These are phyloP conservation scores for Aspidapion aeneum DNA, from an alignment of 2,888 invertebrate genomes.

Conservation along the genomic window DNA sequence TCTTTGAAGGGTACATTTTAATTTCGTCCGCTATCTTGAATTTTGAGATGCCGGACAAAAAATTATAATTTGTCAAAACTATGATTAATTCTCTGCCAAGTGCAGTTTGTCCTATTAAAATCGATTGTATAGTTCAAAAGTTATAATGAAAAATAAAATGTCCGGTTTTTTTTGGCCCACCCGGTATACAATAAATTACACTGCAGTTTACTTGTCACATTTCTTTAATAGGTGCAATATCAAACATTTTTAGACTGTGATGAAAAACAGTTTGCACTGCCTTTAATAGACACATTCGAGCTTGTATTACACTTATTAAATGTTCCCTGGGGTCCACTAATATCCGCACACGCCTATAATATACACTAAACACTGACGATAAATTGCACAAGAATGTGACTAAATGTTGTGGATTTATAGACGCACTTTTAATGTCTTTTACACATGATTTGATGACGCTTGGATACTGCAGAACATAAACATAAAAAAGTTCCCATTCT, in stretches of 20 bases:
- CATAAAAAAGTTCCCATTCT: slow-evolving; percentile 72
- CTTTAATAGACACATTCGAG: slow-evolving; percentile 66
- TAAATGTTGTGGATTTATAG: slow-evolving; percentile 61
- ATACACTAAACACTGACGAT: slow-evolving; percentile 66
- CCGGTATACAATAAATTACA: too few relatives aligned
- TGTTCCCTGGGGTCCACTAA: slow-evolving; percentile 65
- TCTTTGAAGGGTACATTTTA: too few relatives aligned
- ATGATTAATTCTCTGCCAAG: too few relatives aligned
- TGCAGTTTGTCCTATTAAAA: too few relatives aligned
- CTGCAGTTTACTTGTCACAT: slow-evolving; percentile 56
- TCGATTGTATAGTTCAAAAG: too few relatives aligned
- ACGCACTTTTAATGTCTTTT: slow-evolving; percentile 49
- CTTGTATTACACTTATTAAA: slow-evolving; percentile 62
- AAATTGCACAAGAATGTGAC: slow-evolving; percentile 62
- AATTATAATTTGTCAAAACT: too few relatives aligned
- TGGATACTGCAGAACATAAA: slow-evolving; percentile 64
- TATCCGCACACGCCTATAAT: slow-evolving; percentile 68
- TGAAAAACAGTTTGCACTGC: slow-evolving; percentile 62
- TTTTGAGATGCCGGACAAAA: too few relatives aligned
- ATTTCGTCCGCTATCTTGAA: too few relatives aligned
- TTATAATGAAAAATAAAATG: too few relatives aligned
- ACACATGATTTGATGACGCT: slow-evolving; percentile 56
- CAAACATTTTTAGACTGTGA: slow-evolving; percentile 58
- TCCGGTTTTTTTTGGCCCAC: too few relatives aligned
- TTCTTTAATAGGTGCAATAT: slow-evolving; percentile 64